Percentiles rank a stretch among this genome's conserved stretches.
phyloP scores from a whole-genome alignment of 2,888 invertebrate genomes.

The Macroteleia sp. region DNA sequence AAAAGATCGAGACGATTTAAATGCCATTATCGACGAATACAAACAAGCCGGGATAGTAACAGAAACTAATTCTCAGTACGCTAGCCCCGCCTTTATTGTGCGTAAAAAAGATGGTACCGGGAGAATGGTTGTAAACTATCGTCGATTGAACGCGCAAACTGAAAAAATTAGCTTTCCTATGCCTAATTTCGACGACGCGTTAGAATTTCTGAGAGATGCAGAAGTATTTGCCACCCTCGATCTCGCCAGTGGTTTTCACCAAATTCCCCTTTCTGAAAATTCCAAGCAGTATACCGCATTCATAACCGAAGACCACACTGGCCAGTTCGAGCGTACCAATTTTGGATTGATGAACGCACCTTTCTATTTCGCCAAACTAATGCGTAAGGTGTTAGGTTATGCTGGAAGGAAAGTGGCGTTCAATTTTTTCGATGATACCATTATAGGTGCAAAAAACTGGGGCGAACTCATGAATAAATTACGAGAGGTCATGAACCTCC shows the following conservation, averaged over 20 bases:
- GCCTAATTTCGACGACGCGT: not conserved
- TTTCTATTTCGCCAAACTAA: conserved; percentile 64
- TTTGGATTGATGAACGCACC: conserved; percentile 56
- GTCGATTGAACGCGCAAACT: not conserved
- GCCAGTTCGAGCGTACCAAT: too few relatives aligned
- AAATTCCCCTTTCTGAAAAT: conserved; percentile 5
- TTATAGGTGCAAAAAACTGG: not conserved
- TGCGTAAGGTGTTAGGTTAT: conserved; percentile 35
- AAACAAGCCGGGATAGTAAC: not conserved
- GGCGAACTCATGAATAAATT: conserved; percentile 17
- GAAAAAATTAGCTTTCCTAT: not conserved
- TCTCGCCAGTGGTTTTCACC: conserved; percentile 4
- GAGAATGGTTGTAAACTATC: not conserved
- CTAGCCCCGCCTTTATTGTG: not conserved
- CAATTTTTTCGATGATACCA: conserved; percentile 15
- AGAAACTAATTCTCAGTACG: not conserved
- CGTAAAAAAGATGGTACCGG: not conserved
- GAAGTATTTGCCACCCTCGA: not conserved
- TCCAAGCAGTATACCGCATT: conserved; percentile 45
- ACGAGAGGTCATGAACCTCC: conserved; percentile 63
- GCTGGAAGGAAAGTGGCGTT: conserved; percentile 1
- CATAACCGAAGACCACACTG: conserved; percentile 71
- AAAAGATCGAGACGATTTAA: not conserved
- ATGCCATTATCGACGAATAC: not conserved
- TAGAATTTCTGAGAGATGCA: not conserved